Evolutionary conservation across 1,140 invertebrate species (phyloP).

Genomic region (Augochlora pura): DNA sequence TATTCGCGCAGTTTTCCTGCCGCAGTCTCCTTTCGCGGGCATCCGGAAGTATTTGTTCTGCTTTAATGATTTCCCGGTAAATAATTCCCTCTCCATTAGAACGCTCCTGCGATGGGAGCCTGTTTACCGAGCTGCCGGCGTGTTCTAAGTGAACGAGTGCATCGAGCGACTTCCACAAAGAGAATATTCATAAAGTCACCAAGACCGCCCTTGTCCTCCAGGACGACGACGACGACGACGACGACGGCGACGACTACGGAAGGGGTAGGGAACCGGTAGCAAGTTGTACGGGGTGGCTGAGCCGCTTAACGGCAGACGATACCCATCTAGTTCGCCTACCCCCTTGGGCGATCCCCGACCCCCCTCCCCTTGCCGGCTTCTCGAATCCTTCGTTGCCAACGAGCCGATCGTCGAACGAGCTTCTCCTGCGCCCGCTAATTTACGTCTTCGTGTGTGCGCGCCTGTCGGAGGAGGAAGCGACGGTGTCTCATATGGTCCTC

Average conservation of each 20-base stretch:
- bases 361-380: neutral
- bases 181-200: slow-evolving; percentile 68
- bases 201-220: slow-evolving; percentile 47
- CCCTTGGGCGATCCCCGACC: slow-evolving; percentile 40
- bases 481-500: neutral
- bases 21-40: slow-evolving; percentile 13
- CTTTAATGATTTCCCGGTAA: slow-evolving; percentile 45
- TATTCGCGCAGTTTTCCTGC: neutral
- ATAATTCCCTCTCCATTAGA: slow-evolving; percentile 61
- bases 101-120: slow-evolving; percentile 4
- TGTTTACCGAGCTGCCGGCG: slow-evolving; percentile 49
- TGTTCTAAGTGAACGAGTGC: slow-evolving; percentile 65
- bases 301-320: slow-evolving; percentile 66
- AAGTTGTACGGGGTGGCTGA: slow-evolving; percentile 57
- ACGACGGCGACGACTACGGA: slow-evolving; percentile 28
- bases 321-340: slow-evolving; percentile 58
- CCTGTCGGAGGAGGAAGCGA: neutral
- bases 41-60: slow-evolving; percentile 29
- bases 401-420: slow-evolving; percentile 35
- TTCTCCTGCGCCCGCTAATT: slow-evolving; percentile 52
- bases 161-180: slow-evolving; percentile 59
- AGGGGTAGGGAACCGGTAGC: slow-evolving; percentile 10
- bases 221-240: slow-evolving; percentile 40
- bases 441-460: slow-evolving; percentile 35
- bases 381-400: slow-evolving; percentile 41